phyloP scores from a whole-genome alignment of 1,140 invertebrate species.

The Euura saliciscinereae region DNA sequence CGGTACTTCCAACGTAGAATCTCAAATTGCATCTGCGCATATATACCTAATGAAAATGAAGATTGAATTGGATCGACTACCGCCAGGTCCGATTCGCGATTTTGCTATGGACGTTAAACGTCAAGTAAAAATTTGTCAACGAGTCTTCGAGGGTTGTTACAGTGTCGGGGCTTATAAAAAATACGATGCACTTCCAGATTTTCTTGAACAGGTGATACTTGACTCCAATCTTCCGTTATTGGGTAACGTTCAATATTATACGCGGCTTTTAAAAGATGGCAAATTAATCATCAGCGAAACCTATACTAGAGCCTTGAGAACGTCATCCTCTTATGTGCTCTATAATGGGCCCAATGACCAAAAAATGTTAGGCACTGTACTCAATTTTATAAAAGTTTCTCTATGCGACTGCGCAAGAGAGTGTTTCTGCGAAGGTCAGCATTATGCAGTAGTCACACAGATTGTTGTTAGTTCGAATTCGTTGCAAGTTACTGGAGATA shows the following conservation, averaged over 20 bases:
- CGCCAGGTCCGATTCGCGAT: conserved; percentile 20
- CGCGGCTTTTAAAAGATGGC: conserved; percentile 16
- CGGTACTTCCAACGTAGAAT: conserved; percentile 31
- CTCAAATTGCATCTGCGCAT: conserved; percentile 28
- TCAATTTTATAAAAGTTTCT: conserved; percentile 14
- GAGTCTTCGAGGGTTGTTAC: conserved; percentile 18
- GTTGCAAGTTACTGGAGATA: conserved; percentile 10
- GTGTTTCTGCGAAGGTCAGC: conserved; percentile 12
- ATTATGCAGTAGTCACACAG: conserved; percentile 11
- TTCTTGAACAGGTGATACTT: conserved; percentile 5
- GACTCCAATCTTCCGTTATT: conserved; percentile 12
- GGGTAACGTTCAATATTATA: conserved; percentile 20
- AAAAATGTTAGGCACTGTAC: conserved; percentile 16
- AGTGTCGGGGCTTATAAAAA: conserved; percentile 27
- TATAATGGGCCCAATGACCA: conserved; percentile 12
- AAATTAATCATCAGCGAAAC: conserved; percentile 18
- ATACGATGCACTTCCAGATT: conserved; percentile 1
- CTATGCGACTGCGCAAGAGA: conserved; percentile 15
- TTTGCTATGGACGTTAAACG: conserved; percentile 18
- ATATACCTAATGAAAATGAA: conserved; percentile 28
- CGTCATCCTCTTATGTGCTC: conserved; percentile 14
- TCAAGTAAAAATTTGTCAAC: conserved; percentile 26
- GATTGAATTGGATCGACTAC: conserved; percentile 18
- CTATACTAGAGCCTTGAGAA: conserved; percentile 5
- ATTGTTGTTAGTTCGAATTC: background rate